Conservation (phyloP, 2,113 vertebrate species). For the Apaloderma vittatum region DNA sequence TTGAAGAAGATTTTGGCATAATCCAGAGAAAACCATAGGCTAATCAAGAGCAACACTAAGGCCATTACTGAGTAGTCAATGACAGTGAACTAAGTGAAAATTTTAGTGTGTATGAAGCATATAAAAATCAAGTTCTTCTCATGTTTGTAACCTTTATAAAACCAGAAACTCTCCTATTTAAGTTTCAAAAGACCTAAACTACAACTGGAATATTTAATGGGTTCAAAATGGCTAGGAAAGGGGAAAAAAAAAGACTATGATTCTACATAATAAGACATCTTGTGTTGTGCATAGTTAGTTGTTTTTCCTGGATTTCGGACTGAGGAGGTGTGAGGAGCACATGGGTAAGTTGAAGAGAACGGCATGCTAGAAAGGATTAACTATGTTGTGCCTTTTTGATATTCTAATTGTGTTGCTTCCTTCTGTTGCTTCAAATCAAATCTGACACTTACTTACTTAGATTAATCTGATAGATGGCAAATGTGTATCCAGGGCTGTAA, state of each 20-base stretch:
- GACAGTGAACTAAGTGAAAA: neutral
- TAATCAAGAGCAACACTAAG: neutral
- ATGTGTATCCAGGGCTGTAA: neutral
- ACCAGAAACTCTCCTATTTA: neutral
- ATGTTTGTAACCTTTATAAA: neutral
- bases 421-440: constrained; percentile 25
- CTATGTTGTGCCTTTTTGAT: neutral
- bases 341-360: neutral
- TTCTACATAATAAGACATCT: neutral
- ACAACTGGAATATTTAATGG: neutral
- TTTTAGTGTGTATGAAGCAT: neutral
- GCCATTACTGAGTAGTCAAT: neutral
- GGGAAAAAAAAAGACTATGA: accelerated
- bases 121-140: neutral
- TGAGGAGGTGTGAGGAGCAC: neutral
- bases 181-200: neutral
- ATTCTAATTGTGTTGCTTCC: neutral
- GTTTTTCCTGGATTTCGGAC: neutral
- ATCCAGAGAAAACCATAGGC: neutral
- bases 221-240: neutral
- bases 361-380: neutral
- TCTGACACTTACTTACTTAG: neutral
- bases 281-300: neutral
- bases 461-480: constrained; percentile 10
- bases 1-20: neutral